Evolutionary conservation across 64 coral and sea anemone species (phyloP).

Genomic region (Stylophora pistillata): DNA sequence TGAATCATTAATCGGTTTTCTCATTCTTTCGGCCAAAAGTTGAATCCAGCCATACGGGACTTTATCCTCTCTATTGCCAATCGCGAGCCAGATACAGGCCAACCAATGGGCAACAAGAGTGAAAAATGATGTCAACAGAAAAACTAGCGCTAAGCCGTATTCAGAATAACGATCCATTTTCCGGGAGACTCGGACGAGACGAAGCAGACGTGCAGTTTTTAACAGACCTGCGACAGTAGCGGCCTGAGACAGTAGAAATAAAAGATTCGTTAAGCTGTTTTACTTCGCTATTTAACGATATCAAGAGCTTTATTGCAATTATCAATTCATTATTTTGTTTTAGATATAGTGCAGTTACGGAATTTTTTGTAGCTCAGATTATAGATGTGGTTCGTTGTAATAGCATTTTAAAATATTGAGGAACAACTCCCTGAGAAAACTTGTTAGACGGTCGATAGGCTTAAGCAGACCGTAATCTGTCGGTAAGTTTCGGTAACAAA

Average conservation of each 20-base stretch:
- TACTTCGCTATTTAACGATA: no score
- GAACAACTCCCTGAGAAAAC: no score
- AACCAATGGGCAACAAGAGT: slow-evolving; percentile 94
- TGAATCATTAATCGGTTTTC: background rate
- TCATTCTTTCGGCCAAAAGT: slow-evolving; percentile 32
- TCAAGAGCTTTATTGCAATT: no score
- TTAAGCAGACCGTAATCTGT: no score
- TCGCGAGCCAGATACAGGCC: slow-evolving; percentile 90
- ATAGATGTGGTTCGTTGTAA: no score
- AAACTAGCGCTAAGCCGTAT: slow-evolving; percentile 85
- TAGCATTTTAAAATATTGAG: no score
- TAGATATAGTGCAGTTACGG: no score
- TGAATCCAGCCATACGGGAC: slow-evolving; percentile 77
- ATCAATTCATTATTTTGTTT: no score
- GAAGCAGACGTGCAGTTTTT: slow-evolving; percentile 86
- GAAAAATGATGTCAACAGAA: slow-evolving; percentile 86
- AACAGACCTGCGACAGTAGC: slow-evolving; percentile 74
- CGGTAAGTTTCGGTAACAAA: no score
- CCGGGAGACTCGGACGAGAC: slow-evolving; percentile 87
- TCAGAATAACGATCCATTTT: slow-evolving; percentile 99
- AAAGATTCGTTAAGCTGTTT: background rate
- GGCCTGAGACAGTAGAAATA: slow-evolving; percentile 45
- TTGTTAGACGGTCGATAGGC: no score
- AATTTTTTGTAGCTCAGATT: no score
- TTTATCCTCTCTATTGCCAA: slow-evolving; percentile 57